Conservation (phyloP, 2,888 invertebrate genomes). For the Ceratothoa steindachneri region DNA sequence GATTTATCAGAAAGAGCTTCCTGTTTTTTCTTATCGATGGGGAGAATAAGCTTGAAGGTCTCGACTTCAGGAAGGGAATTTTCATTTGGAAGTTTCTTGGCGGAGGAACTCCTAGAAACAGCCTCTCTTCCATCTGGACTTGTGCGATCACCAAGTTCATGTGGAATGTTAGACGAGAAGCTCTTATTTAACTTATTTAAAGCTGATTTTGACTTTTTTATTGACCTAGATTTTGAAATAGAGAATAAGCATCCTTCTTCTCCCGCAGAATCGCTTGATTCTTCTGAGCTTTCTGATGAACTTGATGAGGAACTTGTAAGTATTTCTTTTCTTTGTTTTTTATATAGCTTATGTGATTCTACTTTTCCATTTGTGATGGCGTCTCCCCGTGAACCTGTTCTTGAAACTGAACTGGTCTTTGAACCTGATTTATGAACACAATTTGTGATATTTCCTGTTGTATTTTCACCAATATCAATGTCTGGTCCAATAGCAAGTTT, state of each 20-base stretch:
- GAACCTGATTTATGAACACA: neutral
- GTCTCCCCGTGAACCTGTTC: neutral
- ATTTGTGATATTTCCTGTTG: neutral
- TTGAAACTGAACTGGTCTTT: neutral
- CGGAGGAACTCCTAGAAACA: constrained; percentile 18
- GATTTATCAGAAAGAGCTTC: constrained; percentile 9
- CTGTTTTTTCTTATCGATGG: neutral
- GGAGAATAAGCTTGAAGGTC: constrained; percentile 4
- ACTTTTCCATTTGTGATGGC: neutral
- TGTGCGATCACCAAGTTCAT: constrained; percentile 27
- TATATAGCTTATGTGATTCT: neutral
- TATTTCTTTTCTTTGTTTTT: constrained; percentile 1
- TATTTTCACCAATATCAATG: constrained; percentile 37
- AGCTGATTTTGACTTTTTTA: constrained; percentile 35
- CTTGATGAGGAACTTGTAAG: constrained; percentile 16
- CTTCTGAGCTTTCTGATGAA: constrained; percentile 13
- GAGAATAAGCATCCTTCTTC: constrained; percentile 46
- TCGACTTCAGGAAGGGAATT: neutral
- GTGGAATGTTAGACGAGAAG: neutral
- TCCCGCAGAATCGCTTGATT: constrained; percentile 45
- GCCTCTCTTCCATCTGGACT: constrained; percentile 34
- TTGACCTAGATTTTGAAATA: constrained; percentile 37
- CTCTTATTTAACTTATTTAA: constrained; percentile 17
- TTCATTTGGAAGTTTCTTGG: neutral
- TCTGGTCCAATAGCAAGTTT: constrained; percentile 34